Percentiles rank a stretch among this genome's conserved stretches.
These are phyloP conservation scores for Oncorhynchus keta DNA, from an alignment of 2,113 vertebrate genomes.

Conservation along the genomic window DNA sequence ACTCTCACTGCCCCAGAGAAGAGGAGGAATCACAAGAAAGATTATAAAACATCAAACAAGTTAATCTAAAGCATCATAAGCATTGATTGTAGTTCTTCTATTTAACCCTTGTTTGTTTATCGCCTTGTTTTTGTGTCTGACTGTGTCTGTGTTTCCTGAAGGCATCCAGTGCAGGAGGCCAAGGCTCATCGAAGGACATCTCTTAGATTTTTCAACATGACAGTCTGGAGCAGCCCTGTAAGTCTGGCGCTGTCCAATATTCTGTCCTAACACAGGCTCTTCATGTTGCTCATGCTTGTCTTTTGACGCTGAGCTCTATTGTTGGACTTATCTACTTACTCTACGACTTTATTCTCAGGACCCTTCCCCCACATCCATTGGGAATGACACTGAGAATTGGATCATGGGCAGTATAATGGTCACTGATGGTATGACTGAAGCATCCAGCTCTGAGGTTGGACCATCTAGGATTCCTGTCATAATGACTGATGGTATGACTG, in stretches of 20 bases:
- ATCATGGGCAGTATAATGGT: constrained; percentile 2
- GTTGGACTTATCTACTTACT: not conserved
- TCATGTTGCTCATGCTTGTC: not conserved
- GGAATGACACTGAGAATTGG: constrained; percentile 10
- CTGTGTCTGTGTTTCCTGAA: constrained; percentile 14
- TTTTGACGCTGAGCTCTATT: not conserved
- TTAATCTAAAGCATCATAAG: not conserved
- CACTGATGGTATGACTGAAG: not conserved
- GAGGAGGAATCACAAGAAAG: constrained; percentile 14
- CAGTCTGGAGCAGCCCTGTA: constrained; percentile 36
- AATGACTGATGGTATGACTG: too few relatives aligned
- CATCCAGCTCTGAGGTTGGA: not conserved
- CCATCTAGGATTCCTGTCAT: constrained; percentile 15
- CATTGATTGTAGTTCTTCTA: not conserved
- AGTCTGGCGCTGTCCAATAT: not conserved
- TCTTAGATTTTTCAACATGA: constrained; percentile 45
- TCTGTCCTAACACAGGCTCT: not conserved
- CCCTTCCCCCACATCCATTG: not conserved
- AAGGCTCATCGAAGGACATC: constrained; percentile 29
- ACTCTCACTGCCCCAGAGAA: constrained; percentile 10
- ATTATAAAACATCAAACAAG: constrained; percentile 23
- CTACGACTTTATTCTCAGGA: constrained; percentile 3
- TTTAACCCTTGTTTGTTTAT: not conserved
- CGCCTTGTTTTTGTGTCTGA: not conserved
- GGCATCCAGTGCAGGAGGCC: constrained; percentile 31